Base-by-base conservation (phyloP, 2,888 invertebrate species). In the Nycteola revayana region DNA sequence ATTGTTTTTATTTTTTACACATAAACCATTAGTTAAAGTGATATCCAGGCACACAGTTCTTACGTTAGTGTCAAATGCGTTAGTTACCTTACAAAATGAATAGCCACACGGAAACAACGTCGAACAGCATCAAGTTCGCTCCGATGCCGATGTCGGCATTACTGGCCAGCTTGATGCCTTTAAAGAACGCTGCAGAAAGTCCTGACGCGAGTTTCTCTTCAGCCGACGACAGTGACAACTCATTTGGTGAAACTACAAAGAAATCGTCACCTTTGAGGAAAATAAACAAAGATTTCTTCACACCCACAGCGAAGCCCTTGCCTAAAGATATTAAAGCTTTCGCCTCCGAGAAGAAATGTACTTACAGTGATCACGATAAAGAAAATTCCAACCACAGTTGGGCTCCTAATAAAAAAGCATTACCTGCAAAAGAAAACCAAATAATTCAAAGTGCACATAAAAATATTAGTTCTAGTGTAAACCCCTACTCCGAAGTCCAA, bases 141-240 rank as follows among this genome's bases (percentile, higher is more conserved):
- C 88, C 89, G 7, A 79, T 88, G 81, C 86, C 88, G 7, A 80
- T 89, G 74, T 81, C 87, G 36, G 81, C 73, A 35, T 71, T 89
- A 52, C 55, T 88, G 9, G 85, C 85, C 1, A 80, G 77, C 53
- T 72, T 89, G 48, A 69, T 71, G 68, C 74, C 81, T 21, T 46
- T 85, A 28, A 69, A 79, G 43, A 60, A 67, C 20, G 52, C 68
- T 28, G 58, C 56, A 6, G 69, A 75, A 22, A 75, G 71, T 25
- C 71, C 69, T 1, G 78, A 84, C 22, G 57, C 67, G 7, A 82
- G 83, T 53, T 77, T 68, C 36, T 51, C 60, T 3, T 77, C 79
- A 2, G 70, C 56, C 8, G 81, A 82, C 28, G 85, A 82, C 0
- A 85, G 82, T 32, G 84, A 86, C 32, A 69, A 70, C 40, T 84